Percentiles rank a stretch among this genome's conserved stretches.
phyloP scores from a whole-genome alignment of 1,140 invertebrate genomes.

The Odontomachus brunneus region DNA sequence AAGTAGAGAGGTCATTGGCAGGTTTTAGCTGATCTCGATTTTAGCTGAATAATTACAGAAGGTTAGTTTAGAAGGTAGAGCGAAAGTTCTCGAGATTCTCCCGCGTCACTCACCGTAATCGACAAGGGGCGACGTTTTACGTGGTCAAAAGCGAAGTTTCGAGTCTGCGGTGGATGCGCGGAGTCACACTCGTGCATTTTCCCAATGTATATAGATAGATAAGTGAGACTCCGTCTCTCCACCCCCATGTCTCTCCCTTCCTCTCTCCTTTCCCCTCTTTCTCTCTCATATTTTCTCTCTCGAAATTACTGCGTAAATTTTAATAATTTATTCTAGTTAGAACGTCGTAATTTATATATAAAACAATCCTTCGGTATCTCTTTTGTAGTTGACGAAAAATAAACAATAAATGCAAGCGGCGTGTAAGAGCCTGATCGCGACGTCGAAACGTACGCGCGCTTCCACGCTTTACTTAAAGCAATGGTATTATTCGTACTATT shows the following conservation, averaged over 20 bases:
- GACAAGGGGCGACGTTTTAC: conserved; percentile 4
- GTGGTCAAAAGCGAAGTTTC: neutral
- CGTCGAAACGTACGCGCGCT: no score
- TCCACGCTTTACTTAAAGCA: no score
- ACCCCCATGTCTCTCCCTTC: conserved; percentile 10
- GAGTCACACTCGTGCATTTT: conserved; percentile 33
- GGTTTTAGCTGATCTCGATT: no score
- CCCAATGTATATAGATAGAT: conserved; percentile 83
- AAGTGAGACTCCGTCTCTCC: conserved; percentile 9
- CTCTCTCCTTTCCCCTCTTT: conserved; percentile 12
- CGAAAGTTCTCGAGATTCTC: neutral
- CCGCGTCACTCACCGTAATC: no score
- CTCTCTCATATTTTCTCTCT: conserved; percentile 36
- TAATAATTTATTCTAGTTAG: conserved; percentile 84
- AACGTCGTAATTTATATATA: conserved; percentile 49
- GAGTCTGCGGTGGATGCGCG: conserved; percentile 13
- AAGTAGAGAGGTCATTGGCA: no score
- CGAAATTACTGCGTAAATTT: conserved; percentile 66
- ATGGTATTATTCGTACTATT: no score
- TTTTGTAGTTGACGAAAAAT: no score
- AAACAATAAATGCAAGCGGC: no score
- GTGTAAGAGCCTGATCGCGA: no score
- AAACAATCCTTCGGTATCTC: no score
- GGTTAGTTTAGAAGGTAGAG: conserved; percentile 47
- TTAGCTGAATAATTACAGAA: no score